Base-by-base conservation (phyloP, 2,888 invertebrate genomes). In the Dione vanillae region DNA sequence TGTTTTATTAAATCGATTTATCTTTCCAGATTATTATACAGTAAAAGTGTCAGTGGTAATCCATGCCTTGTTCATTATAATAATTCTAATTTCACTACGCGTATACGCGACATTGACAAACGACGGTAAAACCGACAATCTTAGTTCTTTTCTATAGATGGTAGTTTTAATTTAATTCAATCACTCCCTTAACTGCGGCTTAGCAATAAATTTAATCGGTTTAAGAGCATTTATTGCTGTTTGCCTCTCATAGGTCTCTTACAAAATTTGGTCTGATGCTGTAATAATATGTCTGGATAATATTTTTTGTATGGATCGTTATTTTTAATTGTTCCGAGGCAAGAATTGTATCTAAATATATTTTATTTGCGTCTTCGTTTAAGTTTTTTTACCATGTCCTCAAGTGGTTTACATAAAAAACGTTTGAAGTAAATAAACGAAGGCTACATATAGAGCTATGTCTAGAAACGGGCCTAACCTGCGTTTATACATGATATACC, bases 31-130 rank as follows among this genome's bases (percentile, higher is more conserved):
- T 49, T 49, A 19, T 11, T 49, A 49, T 19, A 11, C 11, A 49
- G 49, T 16, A 16, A 16, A 37, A 56, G 56, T 16, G 16, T 11
- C 45, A 45, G n/a, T 27, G 27, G 27, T 61, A 61, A 61, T 61
- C 61, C 43, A 43, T 6, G 61, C 61, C n/a, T 61, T 35, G 61
- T 61, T 45, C 45, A 45, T 61, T 61, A 45, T 27, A 61, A 45
- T 27, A 35, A 61, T 45, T n/a, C 45, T 10, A 27, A 11, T 45
- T 45, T 45, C 61, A 61, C 45, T 61, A 61, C 59, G 27, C 10
- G 59, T 61, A 59, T n/a, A 61, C 1, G 45, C 45, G 61, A 61
- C 61, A 45, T 27, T 61, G 61, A 61, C 27, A 27, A 61, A 61
- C 45, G 61, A 61, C 16, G 27, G 61, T 45, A 11, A 11, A 27